Percentiles rank a stretch among this genome's conserved stretches.
phyloP scores from a whole-genome alignment of 1,140 invertebrate genomes.

The Heterodera carotae region DNA sequence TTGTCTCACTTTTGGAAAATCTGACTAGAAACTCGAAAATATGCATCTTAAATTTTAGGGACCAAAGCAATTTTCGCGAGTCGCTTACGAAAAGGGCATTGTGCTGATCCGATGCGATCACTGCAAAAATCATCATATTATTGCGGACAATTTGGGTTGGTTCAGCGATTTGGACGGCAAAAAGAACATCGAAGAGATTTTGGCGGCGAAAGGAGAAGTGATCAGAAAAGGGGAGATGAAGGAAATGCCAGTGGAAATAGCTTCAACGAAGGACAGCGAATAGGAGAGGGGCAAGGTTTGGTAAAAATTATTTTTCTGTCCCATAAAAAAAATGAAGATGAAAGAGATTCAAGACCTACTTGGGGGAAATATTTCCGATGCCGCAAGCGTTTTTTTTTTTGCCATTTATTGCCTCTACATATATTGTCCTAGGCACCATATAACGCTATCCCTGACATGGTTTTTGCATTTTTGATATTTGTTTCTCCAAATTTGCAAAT shows the following conservation, averaged over 20 bases:
- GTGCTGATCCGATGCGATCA: conserved; percentile 67
- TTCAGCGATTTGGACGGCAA: conserved; percentile 67
- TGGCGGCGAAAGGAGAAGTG: conserved; percentile 67
- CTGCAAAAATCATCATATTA: conserved; percentile 67
- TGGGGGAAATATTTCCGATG: no score
- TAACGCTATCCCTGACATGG: no score
- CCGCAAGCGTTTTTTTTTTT: no score
- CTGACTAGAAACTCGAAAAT: background rate
- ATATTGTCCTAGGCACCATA: no score
- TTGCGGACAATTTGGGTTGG: conserved; percentile 70
- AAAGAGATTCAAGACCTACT: no score
- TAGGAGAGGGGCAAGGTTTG: no score
- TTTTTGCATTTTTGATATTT: background rate
- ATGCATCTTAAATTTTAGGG: conserved; percentile 50
- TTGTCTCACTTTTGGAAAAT: background rate
- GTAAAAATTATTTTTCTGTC: no score
- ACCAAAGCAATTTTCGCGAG: conserved; percentile 68
- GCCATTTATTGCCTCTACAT: no score
- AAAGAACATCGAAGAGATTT: conserved; percentile 69
- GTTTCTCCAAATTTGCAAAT: background rate
- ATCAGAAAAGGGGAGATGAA: conserved; percentile 46
- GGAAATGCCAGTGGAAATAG: no score
- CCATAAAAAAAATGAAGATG: no score
- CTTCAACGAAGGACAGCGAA: no score
- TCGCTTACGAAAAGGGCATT: conserved; percentile 68